Percentiles rank a stretch among this genome's conserved stretches.
These are phyloP conservation scores for Megamerina dolium DNA, from an alignment of 2,888 invertebrate genomes.

Conservation along the genomic window DNA sequence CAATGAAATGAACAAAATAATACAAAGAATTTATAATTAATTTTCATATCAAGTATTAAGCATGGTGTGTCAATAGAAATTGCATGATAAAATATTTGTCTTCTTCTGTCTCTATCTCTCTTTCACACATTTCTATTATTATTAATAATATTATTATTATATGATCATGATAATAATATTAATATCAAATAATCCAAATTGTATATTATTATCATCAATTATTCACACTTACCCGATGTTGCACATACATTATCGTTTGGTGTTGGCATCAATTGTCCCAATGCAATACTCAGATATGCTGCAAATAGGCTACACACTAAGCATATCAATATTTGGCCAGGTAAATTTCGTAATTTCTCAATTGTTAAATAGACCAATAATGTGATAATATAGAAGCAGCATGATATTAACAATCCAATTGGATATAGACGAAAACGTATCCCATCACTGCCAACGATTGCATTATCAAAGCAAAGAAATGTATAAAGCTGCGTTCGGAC, in stretches of 20 bases:
- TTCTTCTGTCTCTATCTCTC: background rate
- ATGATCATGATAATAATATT: background rate
- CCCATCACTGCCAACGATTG: slow-evolving; percentile 37
- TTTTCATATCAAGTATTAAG: no score
- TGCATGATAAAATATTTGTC: no score
- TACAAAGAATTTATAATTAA: no score
- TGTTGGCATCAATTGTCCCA: slow-evolving; percentile 52
- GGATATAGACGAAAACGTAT: slow-evolving; percentile 43
- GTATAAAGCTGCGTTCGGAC: slow-evolving; percentile 43
- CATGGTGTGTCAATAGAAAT: no score
- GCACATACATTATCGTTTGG: slow-evolving; percentile 50
- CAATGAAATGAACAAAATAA: slow-evolving; percentile 16
- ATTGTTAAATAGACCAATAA: slow-evolving; percentile 61
- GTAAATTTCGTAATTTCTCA: slow-evolving; percentile 63
- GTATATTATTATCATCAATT: slow-evolving; percentile 3
- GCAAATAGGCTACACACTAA: slow-evolving; percentile 61
- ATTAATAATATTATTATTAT: background rate
- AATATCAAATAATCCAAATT: background rate
- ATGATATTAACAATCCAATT: slow-evolving; percentile 55
- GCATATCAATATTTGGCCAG: slow-evolving; percentile 68
- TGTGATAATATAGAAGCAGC: slow-evolving; percentile 60
- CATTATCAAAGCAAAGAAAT: slow-evolving; percentile 43
- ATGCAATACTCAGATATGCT: slow-evolving; percentile 59
- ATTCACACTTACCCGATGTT: slow-evolving; percentile 51
- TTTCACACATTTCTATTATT: background rate